Percentiles rank a stretch among this genome's conserved stretches.
Conservation (phyloP, 2,888 invertebrate species). For the Tetropium fuscum region DNA sequence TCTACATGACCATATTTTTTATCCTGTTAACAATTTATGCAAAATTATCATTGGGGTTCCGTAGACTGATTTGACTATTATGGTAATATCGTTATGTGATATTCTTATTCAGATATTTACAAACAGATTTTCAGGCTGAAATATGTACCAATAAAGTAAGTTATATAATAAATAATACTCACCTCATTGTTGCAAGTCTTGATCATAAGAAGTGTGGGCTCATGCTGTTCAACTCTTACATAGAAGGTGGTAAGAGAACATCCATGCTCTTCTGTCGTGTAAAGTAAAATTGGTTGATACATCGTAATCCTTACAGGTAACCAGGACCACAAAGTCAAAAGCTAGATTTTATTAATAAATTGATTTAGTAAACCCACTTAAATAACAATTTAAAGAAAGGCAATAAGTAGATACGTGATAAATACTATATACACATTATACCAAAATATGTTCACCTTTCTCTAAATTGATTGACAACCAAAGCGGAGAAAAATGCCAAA, state of each 20-base stretch:
- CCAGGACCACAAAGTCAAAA: slow-evolving; percentile 97
- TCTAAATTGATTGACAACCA: slow-evolving; percentile 16
- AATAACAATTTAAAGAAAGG: slow-evolving; percentile 23
- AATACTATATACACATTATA: too few relatives aligned
- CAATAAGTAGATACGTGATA: too few relatives aligned
- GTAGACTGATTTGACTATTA: too few relatives aligned
- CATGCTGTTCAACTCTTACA: slow-evolving; percentile 91
- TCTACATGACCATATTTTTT: too few relatives aligned
- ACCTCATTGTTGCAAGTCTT: slow-evolving; percentile 97
- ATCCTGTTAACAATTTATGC: too few relatives aligned
- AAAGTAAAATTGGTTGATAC: slow-evolving; percentile 93
- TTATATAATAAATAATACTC: slow-evolving; percentile 54
- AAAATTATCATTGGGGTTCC: too few relatives aligned
- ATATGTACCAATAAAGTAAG: neutral
- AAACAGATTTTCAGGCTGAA: too few relatives aligned
- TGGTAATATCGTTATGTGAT: too few relatives aligned
- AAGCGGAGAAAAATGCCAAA: slow-evolving; percentile 10
- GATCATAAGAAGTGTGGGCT: slow-evolving; percentile 94
- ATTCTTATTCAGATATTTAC: too few relatives aligned
- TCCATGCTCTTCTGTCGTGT: slow-evolving; percentile 97
- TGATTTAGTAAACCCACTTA: too few relatives aligned
- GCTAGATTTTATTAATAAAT: slow-evolving; percentile 69
- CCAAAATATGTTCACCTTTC: slow-evolving; percentile 5
- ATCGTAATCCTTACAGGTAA: slow-evolving; percentile 94
- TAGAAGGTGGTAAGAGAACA: slow-evolving; percentile 96